A percentile compares a stretch with the other conserved stretches of the same genome.
phyloP scores from a whole-genome alignment of 2,113 vertebrate species.

The Saiga tatarica region DNA sequence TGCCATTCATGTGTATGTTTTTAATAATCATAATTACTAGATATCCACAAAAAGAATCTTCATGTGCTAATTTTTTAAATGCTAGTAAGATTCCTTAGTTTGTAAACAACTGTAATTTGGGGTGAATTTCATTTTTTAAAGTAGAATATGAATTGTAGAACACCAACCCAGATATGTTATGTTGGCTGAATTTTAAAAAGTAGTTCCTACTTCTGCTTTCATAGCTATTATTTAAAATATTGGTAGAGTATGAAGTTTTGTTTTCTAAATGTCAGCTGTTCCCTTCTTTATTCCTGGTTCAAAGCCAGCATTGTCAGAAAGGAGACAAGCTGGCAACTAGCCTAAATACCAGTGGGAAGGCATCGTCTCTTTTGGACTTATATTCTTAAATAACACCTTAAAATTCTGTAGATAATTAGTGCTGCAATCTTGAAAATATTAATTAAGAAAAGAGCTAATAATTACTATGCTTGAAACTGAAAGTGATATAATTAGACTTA shows the following conservation, averaged over 20 bases:
- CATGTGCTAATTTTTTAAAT: not conserved
- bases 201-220: not conserved
- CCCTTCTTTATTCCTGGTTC: constrained; percentile 40
- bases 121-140: constrained; percentile 7
- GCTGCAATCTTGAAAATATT: constrained; percentile 79
- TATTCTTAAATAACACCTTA: constrained; percentile 77
- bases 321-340: constrained; percentile 75
- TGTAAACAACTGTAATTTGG: not conserved
- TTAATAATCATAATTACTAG: not conserved
- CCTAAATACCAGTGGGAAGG: constrained; percentile 73
- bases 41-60: not conserved
- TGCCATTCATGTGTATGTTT: constrained; percentile 11
- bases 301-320: constrained; percentile 73
- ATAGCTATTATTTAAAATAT: constrained; percentile 31
- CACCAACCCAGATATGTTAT: not conserved
- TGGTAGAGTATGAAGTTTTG: constrained; percentile 27
- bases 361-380: constrained; percentile 72
- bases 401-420: constrained; percentile 79
- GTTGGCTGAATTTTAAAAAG: not conserved
- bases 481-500: constrained; percentile 80
- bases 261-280: constrained; percentile 54
- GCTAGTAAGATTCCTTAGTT: not conserved
- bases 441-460: constrained; percentile 81
- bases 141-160: not conserved
- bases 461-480: constrained; percentile 70